These are phyloP conservation scores for Momotus momota DNA, from an alignment of 2,797 vertebrate species.

Conservation along the genomic window DNA sequence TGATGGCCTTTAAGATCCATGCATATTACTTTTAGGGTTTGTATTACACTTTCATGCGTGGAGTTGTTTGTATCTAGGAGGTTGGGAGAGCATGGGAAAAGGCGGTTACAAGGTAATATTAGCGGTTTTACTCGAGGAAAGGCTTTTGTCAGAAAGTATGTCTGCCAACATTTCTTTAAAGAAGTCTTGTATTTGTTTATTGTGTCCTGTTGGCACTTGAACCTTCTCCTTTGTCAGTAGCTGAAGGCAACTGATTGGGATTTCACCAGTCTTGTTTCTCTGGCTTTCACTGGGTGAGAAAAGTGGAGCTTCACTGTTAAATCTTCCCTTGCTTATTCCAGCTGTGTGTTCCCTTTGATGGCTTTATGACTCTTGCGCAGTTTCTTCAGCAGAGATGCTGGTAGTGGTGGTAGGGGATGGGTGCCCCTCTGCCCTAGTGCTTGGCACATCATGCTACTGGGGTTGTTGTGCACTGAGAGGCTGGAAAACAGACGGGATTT, in stretches of 20 bases:
- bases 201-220: background rate
- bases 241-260: background rate
- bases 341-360: fast-evolving
- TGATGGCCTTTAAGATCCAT: background rate
- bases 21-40: background rate
- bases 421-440: fast-evolving
- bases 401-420: background rate
- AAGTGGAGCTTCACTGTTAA: background rate
- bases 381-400: background rate
- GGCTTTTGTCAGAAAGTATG: background rate
- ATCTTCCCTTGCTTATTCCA: background rate
- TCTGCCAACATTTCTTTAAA: background rate
- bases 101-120: background rate
- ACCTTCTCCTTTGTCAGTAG: background rate
- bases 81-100: background rate
- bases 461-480: background rate
- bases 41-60: background rate
- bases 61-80: background rate
- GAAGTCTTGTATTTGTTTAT: background rate
- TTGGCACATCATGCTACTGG: fast-evolving
- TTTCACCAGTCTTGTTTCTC: background rate
- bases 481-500: background rate
- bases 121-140: background rate
- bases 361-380: background rate
- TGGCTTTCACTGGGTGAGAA: background rate